These are phyloP conservation scores for Bombus superbus DNA, from an alignment of 1,140 invertebrate species.

Conservation along the genomic window DNA sequence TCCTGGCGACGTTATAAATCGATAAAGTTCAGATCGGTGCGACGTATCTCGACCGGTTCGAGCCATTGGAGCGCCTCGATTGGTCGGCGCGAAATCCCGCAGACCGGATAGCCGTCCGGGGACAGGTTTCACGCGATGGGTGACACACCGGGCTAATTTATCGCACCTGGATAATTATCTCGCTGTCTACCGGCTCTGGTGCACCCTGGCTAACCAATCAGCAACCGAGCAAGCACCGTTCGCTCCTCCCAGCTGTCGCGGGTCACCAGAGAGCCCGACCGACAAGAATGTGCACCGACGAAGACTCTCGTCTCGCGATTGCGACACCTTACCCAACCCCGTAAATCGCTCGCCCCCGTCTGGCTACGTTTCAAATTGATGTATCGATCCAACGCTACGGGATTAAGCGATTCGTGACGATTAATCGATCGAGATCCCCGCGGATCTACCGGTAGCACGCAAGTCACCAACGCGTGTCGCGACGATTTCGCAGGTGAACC, in stretches of 20 bases:
- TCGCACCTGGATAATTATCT: constrained; percentile 76
- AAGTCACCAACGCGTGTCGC: background rate
- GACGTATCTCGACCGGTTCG: constrained; percentile 59
- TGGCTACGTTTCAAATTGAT: constrained; percentile 22
- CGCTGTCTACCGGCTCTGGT: constrained; percentile 64
- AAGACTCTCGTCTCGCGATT: constrained; percentile 26
- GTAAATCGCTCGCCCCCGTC: constrained; percentile 52
- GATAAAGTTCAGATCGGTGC: constrained; percentile 57
- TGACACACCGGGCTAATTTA: constrained; percentile 78
- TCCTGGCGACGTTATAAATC: constrained; percentile 56
- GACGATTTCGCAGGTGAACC: background rate
- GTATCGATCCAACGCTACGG: constrained; percentile 14
- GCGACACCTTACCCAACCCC: constrained; percentile 48
- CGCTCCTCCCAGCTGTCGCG: constrained; percentile 72
- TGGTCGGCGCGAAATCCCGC: constrained; percentile 69
- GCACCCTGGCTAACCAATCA: constrained; percentile 67
- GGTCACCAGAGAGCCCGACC: constrained; percentile 32
- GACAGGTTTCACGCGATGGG: constrained; percentile 76
- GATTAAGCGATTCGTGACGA: constrained; percentile 44
- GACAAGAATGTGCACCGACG: constrained; percentile 37
- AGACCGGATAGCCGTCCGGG: constrained; percentile 65
- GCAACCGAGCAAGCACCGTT: constrained; percentile 33
- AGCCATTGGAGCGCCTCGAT: constrained; percentile 67
- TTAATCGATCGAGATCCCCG: constrained; percentile 25
- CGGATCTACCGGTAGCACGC: constrained; percentile 3